phyloP scores from a whole-genome alignment of 2,113 vertebrate genomes.

The Gambusia affinis region DNA sequence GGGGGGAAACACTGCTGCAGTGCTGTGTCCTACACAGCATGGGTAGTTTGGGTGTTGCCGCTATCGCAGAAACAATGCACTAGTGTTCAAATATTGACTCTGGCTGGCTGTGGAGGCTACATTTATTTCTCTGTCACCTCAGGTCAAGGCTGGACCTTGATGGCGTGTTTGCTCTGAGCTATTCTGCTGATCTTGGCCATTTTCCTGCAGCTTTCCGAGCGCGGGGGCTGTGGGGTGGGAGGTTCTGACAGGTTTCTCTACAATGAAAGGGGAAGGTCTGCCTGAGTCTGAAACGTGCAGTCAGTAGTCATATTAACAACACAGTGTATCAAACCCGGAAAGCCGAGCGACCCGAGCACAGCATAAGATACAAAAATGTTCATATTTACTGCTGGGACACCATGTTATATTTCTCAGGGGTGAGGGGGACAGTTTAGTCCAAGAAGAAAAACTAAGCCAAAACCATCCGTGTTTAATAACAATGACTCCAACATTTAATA shows the following conservation, averaged over 20 bases:
- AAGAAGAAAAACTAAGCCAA: slow-evolving; percentile 3
- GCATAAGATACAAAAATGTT: slow-evolving; percentile 20
- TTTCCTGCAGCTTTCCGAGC: slow-evolving; percentile 34
- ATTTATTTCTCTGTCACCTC: slow-evolving; percentile 47
- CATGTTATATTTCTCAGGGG: slow-evolving; percentile 38
- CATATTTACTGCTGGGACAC: slow-evolving; percentile 37
- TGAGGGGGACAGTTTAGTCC: background rate
- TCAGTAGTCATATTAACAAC: background rate
- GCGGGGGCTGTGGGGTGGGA: background rate
- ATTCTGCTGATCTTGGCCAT: slow-evolving; percentile 47
- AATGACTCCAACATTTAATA: slow-evolving; percentile 12
- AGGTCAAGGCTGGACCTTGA: slow-evolving; percentile 55
- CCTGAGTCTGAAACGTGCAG: background rate
- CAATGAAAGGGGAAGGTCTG: background rate
- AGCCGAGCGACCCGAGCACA: background rate
- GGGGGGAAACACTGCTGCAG: background rate
- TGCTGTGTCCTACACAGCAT: background rate
- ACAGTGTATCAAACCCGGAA: background rate
- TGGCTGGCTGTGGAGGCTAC: slow-evolving; percentile 46
- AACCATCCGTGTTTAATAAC: slow-evolving; percentile 5
- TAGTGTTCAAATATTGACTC: slow-evolving; percentile 69
- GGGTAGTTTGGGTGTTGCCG: slow-evolving; percentile 38
- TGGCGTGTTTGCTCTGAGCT: slow-evolving; percentile 42
- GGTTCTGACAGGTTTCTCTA: background rate
- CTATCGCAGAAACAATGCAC: slow-evolving; percentile 58